Conservation (phyloP, 2,797 vertebrate genomes). For the Spheniscus humboldti region DNA sequence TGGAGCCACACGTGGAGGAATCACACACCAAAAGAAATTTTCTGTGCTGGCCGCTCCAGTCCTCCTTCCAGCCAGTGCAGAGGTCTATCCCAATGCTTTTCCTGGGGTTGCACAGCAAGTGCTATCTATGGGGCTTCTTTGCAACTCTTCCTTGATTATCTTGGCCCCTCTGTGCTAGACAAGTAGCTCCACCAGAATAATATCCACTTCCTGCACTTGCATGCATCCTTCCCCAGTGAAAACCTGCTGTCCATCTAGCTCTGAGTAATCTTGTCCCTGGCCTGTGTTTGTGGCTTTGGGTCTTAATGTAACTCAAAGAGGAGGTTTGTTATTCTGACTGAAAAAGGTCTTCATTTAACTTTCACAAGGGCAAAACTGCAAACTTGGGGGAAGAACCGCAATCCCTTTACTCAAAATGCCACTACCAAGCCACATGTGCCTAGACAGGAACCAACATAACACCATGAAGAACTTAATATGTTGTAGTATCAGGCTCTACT, state of each 20-base stretch:
- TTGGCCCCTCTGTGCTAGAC: not conserved
- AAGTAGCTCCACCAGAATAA: not conserved
- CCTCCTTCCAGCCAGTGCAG: not conserved
- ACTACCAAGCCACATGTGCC: not conserved
- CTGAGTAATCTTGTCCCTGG: not conserved
- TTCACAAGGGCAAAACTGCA: not conserved
- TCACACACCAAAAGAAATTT: not conserved
- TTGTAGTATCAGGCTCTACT: not conserved
- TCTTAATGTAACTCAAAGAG: not conserved
- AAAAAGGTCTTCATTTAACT: not conserved
- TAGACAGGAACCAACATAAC: not conserved
- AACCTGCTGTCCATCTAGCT: not conserved
- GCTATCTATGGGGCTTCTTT: not conserved
- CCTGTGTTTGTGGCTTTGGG: not conserved
- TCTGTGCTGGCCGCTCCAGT: not conserved
- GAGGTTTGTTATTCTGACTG: not conserved
- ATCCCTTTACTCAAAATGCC: not conserved
- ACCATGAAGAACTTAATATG: not conserved
- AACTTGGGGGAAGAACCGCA: not conserved
- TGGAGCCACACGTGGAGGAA: rapidly evolving
- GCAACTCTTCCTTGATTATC: not conserved
- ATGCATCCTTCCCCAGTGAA: not conserved
- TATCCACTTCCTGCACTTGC: not conserved
- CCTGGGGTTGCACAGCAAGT: not conserved
- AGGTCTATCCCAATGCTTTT: not conserved